Percentiles rank a stretch among this genome's conserved stretches.
Evolutionary conservation across 2,797 vertebrate species (phyloP).

Genomic region (Phoebastria nigripes): DNA sequence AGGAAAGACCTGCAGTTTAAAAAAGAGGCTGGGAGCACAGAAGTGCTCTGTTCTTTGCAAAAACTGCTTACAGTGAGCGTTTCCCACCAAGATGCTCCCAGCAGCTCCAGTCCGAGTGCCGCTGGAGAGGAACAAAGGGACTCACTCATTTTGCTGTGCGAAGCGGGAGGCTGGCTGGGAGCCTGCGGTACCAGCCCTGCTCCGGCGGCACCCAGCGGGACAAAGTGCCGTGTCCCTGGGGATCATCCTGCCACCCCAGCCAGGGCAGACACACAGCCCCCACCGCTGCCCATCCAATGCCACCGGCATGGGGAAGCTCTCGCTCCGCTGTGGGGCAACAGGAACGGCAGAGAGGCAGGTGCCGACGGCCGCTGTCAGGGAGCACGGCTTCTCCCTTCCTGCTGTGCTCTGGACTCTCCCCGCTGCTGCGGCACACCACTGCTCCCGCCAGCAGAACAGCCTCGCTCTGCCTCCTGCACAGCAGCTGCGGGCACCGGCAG

Average conservation of each 20-base stretch:
- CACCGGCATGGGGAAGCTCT: background rate
- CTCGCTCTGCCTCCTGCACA: background rate
- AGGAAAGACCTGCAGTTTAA: background rate
- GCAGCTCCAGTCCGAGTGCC: background rate
- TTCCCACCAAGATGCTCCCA: background rate
- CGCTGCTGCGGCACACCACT: too few species aligned
- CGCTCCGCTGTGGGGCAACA: rapidly evolving
- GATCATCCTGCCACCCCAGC: background rate
- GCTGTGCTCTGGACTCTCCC: background rate
- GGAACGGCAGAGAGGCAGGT: background rate
- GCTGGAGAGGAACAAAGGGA: background rate
- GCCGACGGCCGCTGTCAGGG: background rate
- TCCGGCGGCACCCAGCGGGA: background rate
- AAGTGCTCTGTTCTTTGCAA: conserved; percentile 23
- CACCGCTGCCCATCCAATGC: rapidly evolving
- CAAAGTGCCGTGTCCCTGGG: background rate
- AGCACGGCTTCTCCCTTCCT: background rate
- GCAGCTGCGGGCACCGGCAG: rapidly evolving
- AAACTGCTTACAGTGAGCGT: background rate
- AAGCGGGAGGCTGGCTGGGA: background rate
- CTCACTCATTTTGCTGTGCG: background rate
- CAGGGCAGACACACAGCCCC: background rate
- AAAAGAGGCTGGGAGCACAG: conserved; percentile 1
- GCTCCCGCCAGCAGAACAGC: background rate
- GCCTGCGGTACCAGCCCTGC: rapidly evolving